Percentiles rank a stretch among this genome's conserved stretches.
Evolutionary conservation across 2,797 vertebrate genomes (phyloP).

Genomic region (Gallinago stenura): DNA sequence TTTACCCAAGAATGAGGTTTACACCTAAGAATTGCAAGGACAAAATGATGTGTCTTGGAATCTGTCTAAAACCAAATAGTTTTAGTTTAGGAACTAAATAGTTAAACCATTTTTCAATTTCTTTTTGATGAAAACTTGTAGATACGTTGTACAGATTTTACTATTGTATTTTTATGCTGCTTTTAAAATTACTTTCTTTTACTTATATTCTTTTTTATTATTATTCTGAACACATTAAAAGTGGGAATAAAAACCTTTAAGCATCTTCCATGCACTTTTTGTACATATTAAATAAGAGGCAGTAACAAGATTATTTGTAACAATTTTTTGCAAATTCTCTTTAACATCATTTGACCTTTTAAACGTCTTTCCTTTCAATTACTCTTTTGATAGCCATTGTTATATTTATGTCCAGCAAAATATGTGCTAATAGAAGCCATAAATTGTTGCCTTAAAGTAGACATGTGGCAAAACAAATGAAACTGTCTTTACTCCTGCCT

Average conservation of each 20-base stretch:
- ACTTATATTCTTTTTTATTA: not conserved
- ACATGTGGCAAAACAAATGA: not conserved
- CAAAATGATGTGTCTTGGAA: not conserved
- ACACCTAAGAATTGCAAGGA: not conserved
- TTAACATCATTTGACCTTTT: not conserved
- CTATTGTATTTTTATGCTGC: not conserved
- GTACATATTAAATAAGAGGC: not conserved
- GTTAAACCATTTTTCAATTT: not conserved
- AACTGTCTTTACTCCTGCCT: not conserved
- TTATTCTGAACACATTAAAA: not conserved
- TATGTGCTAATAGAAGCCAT: not conserved
- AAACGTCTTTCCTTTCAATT: not conserved
- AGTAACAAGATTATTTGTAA: not conserved
- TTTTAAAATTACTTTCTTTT: not conserved
- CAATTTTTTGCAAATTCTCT: not conserved
- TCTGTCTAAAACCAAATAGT: not conserved
- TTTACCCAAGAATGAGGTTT: not conserved
- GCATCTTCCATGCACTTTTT: not conserved
- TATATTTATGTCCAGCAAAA: not conserved
- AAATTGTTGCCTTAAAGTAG: not conserved
- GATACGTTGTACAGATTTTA: rapidly evolving
- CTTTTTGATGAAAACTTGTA: not conserved
- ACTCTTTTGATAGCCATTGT: not conserved
- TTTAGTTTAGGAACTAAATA: not conserved
- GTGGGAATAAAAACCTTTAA: not conserved